phyloP scores from a whole-genome alignment of 23 tunicate genomes.

The Phallusia fumigata region DNA sequence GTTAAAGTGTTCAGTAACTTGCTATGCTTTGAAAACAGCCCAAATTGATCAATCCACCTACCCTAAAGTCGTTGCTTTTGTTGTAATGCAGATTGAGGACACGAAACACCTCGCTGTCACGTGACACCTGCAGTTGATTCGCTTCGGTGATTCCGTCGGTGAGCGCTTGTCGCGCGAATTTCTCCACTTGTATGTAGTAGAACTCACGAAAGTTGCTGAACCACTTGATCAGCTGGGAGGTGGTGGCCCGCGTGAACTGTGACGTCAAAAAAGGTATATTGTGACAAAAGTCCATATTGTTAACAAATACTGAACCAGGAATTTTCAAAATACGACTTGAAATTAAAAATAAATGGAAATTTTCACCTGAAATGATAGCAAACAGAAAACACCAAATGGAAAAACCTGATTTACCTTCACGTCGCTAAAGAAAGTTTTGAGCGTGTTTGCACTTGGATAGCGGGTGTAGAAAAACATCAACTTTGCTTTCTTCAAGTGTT shows the following conservation, averaged over 20 bases:
- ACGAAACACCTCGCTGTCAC: constrained; percentile 85
- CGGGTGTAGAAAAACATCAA: constrained; percentile 96
- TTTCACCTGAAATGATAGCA: no score
- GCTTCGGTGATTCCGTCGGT: constrained; percentile 57
- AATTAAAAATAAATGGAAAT: no score
- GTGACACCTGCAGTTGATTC: constrained; percentile 53
- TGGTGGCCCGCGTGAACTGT: constrained; percentile 93
- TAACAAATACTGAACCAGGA: not conserved
- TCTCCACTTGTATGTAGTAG: constrained; percentile 98
- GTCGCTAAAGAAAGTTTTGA: constrained; percentile 86
- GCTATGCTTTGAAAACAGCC: no score
- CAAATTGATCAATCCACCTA: constrained; percentile 5
- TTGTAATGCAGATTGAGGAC: constrained; percentile 93
- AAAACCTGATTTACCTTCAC: constrained; percentile 62
- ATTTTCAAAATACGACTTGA: no score
- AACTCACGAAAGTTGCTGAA: constrained; percentile 98
- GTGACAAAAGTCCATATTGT: not conserved
- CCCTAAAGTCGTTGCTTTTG: constrained; percentile 94
- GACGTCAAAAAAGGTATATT: constrained; percentile 6
- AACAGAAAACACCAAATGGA: no score
- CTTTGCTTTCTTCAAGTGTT: constrained; percentile 96
- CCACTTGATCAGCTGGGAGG: constrained; percentile 98
- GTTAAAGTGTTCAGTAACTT: no score
- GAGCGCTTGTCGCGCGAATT: constrained; percentile 88
- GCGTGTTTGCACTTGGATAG: constrained; percentile 85